Conservation (phyloP, 2,888 invertebrate species). For the Glyphotaelius pellucidus region DNA sequence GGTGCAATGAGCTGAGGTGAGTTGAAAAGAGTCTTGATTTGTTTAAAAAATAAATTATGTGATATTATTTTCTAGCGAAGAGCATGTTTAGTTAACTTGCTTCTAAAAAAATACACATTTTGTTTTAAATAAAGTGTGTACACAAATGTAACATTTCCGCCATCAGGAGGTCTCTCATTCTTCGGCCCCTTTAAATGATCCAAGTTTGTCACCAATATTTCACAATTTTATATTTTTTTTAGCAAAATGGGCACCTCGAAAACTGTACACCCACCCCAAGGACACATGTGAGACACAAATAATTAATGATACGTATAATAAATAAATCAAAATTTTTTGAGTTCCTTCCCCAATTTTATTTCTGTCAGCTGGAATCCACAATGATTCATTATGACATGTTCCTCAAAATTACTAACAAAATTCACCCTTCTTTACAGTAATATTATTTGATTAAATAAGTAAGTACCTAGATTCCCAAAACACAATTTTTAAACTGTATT, state of each 20-base stretch:
- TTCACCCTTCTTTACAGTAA: background rate
- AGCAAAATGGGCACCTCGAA: background rate
- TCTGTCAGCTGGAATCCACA: background rate
- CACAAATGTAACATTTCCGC: background rate
- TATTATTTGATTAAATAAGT: background rate
- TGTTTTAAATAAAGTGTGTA: background rate
- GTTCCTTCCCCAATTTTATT: background rate
- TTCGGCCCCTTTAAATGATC: background rate
- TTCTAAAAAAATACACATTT: background rate
- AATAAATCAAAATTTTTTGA: background rate
- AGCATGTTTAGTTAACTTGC: background rate
- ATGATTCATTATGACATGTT: no score
- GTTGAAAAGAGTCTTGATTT: background rate
- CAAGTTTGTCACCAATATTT: background rate
- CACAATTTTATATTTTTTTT: background rate
- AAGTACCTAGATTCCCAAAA: background rate
- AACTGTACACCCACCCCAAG: background rate
- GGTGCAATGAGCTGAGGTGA: background rate
- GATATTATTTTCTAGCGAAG: background rate
- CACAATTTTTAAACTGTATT: background rate
- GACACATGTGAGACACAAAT: background rate
- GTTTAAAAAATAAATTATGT: background rate
- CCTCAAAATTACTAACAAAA: no score
- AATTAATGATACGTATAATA: background rate
- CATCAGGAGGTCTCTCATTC: background rate